These are phyloP conservation scores for Cataglyphis rosenhaueri DNA, from an alignment of 2,888 invertebrate species.

Conservation along the genomic window DNA sequence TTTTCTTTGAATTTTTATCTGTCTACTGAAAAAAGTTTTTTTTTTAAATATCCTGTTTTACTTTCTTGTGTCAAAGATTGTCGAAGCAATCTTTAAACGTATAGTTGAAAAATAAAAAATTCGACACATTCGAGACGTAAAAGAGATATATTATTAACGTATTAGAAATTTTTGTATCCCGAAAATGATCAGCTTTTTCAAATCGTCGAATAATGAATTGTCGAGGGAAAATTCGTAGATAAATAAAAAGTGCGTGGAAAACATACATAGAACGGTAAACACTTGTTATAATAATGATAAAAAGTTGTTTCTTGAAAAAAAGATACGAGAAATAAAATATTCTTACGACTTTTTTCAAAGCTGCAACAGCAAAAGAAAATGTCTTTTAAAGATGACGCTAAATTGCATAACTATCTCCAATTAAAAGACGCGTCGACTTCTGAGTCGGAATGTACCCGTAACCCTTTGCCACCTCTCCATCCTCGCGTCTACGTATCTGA, in stretches of 20 bases:
- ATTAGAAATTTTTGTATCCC: constrained; percentile 59
- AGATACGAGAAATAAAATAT: not conserved
- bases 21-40: not conserved
- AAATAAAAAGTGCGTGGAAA: constrained; percentile 43
- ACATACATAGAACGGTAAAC: constrained; percentile 52
- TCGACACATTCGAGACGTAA: constrained; percentile 25
- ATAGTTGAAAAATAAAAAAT: not conserved
- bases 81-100: constrained; percentile 14
- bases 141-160: not conserved
- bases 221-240: constrained; percentile 49
- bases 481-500: constrained; percentile 67
- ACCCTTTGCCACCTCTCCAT: constrained; percentile 68
- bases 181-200: constrained; percentile 51
- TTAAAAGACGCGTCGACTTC: constrained; percentile 48
- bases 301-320: constrained; percentile 5
- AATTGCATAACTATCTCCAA: constrained; percentile 1
- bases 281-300: constrained; percentile 35
- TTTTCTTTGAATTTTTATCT: not conserved
- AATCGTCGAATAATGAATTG: constrained; percentile 42
- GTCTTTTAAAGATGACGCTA: not conserved
- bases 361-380: not conserved
- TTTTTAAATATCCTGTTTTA: constrained; percentile 7
- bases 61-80: constrained; percentile 2
- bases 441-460: constrained; percentile 62
- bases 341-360: not conserved